phyloP scores from a whole-genome alignment of 30 jellyfish, hydroid and myxozoan species.

The Cassiopea andromeda region DNA sequence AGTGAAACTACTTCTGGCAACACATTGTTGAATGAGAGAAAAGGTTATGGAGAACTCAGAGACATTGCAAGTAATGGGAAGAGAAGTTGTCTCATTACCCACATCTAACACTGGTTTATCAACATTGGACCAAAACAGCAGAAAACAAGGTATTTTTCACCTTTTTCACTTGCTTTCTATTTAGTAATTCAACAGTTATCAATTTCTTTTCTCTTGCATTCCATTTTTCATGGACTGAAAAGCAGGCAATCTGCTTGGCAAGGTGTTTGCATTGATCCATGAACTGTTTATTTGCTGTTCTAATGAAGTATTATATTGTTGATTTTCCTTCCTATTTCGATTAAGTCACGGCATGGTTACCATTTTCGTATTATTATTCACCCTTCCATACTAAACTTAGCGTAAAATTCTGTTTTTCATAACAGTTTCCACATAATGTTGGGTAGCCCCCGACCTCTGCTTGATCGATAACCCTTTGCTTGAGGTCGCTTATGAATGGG shows the following conservation, averaged over 20 bases:
- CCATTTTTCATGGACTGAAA: background rate
- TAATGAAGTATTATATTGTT: background rate
- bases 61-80: conserved; percentile 15
- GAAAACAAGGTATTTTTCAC: conserved; percentile 10
- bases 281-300: background rate
- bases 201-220: background rate
- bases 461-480: no score
- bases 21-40: background rate
- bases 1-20: background rate
- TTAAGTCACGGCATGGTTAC: background rate
- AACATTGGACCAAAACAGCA: conserved; percentile 20
- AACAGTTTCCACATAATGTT: no score
- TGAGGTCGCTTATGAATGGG: no score
- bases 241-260: background rate
- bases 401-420: no score
- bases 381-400: no score
- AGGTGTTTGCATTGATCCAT: background rate
- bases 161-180: background rate
- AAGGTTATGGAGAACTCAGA: background rate
- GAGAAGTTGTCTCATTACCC: conserved; percentile 6
- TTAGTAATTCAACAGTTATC: background rate
- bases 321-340: background rate
- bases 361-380: no score
- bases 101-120: conserved; percentile 26
- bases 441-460: no score